These are phyloP conservation scores for Corydoras sp. DNA, from an alignment of 2,113 vertebrate genomes.

Conservation along the genomic window DNA sequence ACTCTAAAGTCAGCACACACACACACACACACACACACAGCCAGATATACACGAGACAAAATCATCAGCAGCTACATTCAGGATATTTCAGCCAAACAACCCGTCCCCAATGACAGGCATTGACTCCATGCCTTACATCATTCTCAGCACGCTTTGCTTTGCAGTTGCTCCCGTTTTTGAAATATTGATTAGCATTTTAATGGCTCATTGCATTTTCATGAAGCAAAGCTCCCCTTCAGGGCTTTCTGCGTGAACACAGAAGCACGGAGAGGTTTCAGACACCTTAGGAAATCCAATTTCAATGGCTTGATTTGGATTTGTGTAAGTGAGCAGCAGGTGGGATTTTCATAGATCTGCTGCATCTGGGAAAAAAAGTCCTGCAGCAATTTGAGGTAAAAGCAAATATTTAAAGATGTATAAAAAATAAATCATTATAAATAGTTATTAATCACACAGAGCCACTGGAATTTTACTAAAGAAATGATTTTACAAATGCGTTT, in stretches of 20 bases:
- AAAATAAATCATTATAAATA: background rate
- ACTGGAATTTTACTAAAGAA: no score
- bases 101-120: no score
- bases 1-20: conserved; percentile 1
- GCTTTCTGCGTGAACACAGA: conserved; percentile 3
- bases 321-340: conserved; percentile 15
- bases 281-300: conserved; percentile 13
- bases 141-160: background rate
- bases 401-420: background rate
- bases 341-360: background rate
- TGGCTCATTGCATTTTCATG: background rate
- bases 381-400: background rate
- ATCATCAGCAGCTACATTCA: background rate
- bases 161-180: background rate
- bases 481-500: no score
- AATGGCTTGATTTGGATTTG: background rate
- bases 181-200: conserved; percentile 5
- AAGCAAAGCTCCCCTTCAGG: background rate
- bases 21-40: background rate
- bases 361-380: background rate
- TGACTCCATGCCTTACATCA: background rate
- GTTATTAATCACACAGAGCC: background rate
- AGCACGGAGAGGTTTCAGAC: background rate
- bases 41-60: background rate
- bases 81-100: background rate